A percentile compares a stretch with the other conserved stretches of the same genome.
These are phyloP conservation scores for Acleris holmiana DNA, from an alignment of 2,888 invertebrate species.

Conservation along the genomic window DNA sequence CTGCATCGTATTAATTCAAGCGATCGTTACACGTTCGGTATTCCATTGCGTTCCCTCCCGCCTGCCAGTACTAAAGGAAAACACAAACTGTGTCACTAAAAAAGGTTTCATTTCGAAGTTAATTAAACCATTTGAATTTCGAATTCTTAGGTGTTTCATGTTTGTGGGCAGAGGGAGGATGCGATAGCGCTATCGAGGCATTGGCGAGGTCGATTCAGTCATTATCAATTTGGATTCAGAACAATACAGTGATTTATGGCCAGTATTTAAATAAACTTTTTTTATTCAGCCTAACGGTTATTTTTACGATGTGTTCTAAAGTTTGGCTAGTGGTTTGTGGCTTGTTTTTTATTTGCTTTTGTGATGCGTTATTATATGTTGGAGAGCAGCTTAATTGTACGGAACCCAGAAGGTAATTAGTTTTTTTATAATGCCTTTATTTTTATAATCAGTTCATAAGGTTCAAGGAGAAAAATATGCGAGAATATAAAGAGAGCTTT, in stretches of 20 bases:
- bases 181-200: constrained; percentile 26
- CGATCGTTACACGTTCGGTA: constrained; percentile 5
- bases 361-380: too few species aligned
- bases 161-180: constrained; percentile 29
- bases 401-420: too few species aligned
- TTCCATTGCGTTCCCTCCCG: background rate
- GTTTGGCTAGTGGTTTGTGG: background rate
- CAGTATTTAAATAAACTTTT: constrained; percentile 2
- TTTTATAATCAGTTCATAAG: too few species aligned
- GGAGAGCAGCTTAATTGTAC: too few species aligned
- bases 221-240: constrained; percentile 15
- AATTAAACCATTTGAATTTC: constrained; percentile 8
- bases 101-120: background rate
- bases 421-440: too few species aligned
- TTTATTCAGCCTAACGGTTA: constrained; percentile 3
- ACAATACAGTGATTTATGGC: constrained; percentile 10
- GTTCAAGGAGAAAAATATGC: too few species aligned
- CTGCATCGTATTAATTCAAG: constrained; percentile 13
- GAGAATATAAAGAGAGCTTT: too few species aligned
- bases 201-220: constrained; percentile 26
- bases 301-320: background rate
- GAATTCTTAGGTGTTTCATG: constrained; percentile 18
- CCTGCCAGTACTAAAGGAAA: background rate
- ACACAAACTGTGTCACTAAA: background rate
- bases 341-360: too few species aligned